Evolutionary conservation across 2,888 invertebrate genomes (phyloP).

Genomic region (Protonemura montana): DNA sequence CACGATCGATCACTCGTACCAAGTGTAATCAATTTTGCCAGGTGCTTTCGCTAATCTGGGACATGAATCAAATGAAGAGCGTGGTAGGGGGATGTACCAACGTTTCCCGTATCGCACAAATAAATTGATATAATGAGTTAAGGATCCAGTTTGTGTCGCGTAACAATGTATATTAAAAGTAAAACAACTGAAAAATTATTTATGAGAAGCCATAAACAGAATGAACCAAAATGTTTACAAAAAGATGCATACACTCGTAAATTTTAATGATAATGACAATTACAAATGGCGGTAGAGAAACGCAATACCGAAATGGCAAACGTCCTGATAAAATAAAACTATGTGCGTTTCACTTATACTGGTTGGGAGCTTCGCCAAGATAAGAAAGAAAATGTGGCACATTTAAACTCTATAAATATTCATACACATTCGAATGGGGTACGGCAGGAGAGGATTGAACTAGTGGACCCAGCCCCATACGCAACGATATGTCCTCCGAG

Average conservation of each 20-base stretch:
- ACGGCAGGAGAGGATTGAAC: neutral
- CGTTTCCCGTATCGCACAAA: neutral
- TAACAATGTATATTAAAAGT: neutral
- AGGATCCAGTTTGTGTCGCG: neutral
- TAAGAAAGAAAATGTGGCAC: neutral
- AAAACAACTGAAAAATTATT: neutral
- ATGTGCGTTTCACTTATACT: neutral
- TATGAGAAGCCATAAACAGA: neutral
- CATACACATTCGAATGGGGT: slow-evolving; percentile 1
- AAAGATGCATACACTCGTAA: neutral
- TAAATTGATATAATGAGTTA: neutral
- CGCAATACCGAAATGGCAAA: neutral
- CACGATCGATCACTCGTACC: neutral
- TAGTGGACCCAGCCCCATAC: neutral
- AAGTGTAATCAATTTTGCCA: neutral
- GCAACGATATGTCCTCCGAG: neutral
- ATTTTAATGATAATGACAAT: slow-evolving; percentile 12
- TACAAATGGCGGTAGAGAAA: neutral
- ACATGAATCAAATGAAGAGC: neutral
- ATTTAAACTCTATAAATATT: slow-evolving; percentile 26
- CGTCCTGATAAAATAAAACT: neutral
- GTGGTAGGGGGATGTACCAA: neutral
- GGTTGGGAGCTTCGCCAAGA: neutral
- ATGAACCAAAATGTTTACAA: neutral
- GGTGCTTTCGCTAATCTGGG: neutral